phyloP scores from a whole-genome alignment of 2,888 invertebrate genomes.

The Platerodrilus igneus region DNA sequence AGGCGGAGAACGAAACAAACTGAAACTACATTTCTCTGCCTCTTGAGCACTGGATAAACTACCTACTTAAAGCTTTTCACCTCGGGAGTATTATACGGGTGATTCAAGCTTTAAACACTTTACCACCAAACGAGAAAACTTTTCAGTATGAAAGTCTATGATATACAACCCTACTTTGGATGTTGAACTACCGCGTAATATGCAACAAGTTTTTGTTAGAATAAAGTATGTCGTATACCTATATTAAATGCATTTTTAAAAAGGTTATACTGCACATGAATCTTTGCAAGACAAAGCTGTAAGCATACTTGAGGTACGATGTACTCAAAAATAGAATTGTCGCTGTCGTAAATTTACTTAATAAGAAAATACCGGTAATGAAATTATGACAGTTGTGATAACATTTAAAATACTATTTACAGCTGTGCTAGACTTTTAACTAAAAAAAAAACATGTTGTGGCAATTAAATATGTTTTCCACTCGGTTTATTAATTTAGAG shows the following conservation, averaged over 20 bases:
- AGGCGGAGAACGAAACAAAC: constrained; percentile 26
- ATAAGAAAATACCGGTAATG: background rate
- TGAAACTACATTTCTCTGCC: constrained; percentile 27
- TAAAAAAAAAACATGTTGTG: no score
- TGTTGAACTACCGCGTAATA: no score
- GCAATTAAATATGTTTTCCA: no score
- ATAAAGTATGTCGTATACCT: no score
- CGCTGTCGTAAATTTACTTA: constrained; percentile 4
- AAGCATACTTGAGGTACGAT: no score
- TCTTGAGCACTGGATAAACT: constrained; percentile 30
- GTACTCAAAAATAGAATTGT: constrained; percentile 4
- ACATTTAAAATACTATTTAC: constrained; percentile 10
- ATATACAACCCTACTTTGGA: no score
- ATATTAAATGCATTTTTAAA: no score
- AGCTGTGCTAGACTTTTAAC: no score
- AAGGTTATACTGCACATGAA: no score
- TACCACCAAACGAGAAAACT: background rate
- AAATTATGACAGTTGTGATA: constrained; percentile 16
- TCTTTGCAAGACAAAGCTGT: no score
- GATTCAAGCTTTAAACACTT: constrained; percentile 7
- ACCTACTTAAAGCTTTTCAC: constrained; percentile 31
- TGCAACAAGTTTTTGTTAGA: no score
- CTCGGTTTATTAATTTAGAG: no score
- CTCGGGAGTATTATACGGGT: constrained; percentile 28
- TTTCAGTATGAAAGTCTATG: background rate